phyloP scores from a whole-genome alignment of 1,140 invertebrate species.

The Pissodes strobi region DNA sequence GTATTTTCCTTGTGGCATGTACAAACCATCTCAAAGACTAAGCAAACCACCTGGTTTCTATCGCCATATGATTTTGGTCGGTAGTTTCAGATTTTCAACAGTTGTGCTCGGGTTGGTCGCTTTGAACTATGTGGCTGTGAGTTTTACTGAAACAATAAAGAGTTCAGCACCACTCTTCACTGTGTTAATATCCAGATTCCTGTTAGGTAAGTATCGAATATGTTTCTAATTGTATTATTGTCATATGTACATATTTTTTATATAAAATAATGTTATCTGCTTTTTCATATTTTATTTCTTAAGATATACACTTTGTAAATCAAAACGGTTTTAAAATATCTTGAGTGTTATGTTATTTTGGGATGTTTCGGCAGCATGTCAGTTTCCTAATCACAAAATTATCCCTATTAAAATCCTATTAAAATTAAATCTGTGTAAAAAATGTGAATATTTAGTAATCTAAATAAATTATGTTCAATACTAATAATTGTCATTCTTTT shows the following conservation, averaged over 20 bases:
- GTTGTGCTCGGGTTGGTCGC: conserved; percentile 77
- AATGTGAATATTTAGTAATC: too few species aligned
- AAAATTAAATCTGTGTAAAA: too few species aligned
- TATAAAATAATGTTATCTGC: too few species aligned
- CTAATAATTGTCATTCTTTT: too few species aligned
- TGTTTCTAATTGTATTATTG: conserved; percentile 20
- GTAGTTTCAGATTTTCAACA: conserved; percentile 76
- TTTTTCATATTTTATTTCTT: background rate
- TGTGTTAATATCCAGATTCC: conserved; percentile 74
- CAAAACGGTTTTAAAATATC: too few species aligned
- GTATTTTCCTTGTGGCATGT: conserved; percentile 77
- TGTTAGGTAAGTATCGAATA: conserved; percentile 63
- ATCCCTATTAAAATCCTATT: too few species aligned
- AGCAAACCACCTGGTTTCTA: conserved; percentile 74
- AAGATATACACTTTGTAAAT: too few species aligned
- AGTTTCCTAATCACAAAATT: too few species aligned
- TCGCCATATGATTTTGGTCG: conserved; percentile 77
- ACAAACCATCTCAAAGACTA: conserved; percentile 64
- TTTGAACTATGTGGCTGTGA: conserved; percentile 82
- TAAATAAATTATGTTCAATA: too few species aligned
- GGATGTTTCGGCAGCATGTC: too few species aligned
- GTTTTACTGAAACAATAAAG: conserved; percentile 87
- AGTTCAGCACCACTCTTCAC: conserved; percentile 85
- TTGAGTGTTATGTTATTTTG: too few species aligned
- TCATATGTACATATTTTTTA: too few species aligned